These are phyloP conservation scores for Oasisia sp. DNA, from an alignment of 2,888 invertebrate species.

Conservation along the genomic window DNA sequence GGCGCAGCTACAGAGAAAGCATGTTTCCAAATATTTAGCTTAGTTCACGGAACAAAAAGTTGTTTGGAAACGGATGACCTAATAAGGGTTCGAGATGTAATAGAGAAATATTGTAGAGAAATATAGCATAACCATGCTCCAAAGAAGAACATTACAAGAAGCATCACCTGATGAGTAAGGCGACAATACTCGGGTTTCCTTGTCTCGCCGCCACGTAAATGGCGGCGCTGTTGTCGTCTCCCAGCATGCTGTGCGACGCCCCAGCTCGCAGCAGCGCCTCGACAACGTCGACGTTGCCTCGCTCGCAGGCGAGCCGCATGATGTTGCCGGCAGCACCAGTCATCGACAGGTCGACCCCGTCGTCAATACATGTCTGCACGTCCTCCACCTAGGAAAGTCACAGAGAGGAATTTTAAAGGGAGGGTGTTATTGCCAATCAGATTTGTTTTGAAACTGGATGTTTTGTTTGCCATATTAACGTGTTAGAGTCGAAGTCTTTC, in stretches of 20 bases:
- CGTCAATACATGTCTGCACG: constrained; percentile 12
- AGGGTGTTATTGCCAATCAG: too few species aligned
- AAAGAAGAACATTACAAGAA: background rate
- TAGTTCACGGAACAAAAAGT: too few species aligned
- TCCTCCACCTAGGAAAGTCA: background rate
- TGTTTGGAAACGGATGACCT: too few species aligned
- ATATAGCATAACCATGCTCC: too few species aligned
- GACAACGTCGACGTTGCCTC: constrained; percentile 25
- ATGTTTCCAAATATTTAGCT: too few species aligned
- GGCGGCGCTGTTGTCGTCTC: constrained; percentile 48
- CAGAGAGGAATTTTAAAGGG: too few species aligned
- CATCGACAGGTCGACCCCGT: constrained; percentile 19
- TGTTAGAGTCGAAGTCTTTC: too few species aligned
- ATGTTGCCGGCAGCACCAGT: constrained; percentile 22
- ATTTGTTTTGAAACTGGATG: too few species aligned
- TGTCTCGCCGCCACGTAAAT: constrained; percentile 56
- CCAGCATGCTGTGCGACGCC: constrained; percentile 46
- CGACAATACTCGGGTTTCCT: constrained; percentile 46
- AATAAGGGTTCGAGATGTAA: too few species aligned
- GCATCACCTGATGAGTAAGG: constrained; percentile 41
- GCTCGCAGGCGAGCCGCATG: constrained; percentile 31
- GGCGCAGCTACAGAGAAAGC: too few species aligned
- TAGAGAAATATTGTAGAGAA: too few species aligned
- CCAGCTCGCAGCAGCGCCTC: constrained; percentile 50
- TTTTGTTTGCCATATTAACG: too few species aligned